Conservation (phyloP, 1,140 invertebrate species). For the Drosophila saltans region DNA sequence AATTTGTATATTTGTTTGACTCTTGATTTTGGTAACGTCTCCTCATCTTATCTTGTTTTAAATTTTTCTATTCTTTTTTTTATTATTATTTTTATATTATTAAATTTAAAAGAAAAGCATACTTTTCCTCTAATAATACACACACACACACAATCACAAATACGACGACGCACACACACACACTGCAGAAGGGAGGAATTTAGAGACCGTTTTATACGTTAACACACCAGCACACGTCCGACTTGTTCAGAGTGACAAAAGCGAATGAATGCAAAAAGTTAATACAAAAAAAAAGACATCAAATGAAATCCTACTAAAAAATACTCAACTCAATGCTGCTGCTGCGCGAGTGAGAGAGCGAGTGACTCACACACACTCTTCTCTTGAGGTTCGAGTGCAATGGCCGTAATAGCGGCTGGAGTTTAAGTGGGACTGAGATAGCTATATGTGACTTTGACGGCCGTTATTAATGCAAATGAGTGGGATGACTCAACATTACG, state of each 20-base stretch:
- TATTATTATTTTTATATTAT: constrained; percentile 1
- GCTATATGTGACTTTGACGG: constrained; percentile 37
- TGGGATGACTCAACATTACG: constrained; percentile 70
- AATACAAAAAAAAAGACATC: constrained; percentile 35
- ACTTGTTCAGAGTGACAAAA: constrained; percentile 67
- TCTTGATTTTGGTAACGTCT: not conserved
- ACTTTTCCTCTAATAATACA: constrained; percentile 56
- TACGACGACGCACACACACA: constrained; percentile 42
- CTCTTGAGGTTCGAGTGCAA: constrained; percentile 50
- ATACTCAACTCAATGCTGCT: not conserved
- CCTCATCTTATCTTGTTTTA: not conserved
- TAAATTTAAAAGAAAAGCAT: constrained; percentile 49
- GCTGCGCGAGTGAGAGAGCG: constrained; percentile 23
- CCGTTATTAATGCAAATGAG: constrained; percentile 80
- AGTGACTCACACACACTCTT: constrained; percentile 51
- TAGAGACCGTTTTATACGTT: constrained; percentile 42
- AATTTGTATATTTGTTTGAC: not conserved
- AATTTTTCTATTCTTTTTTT: not conserved
- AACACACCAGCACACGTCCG: constrained; percentile 63
- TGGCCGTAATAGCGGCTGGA: constrained; percentile 46
- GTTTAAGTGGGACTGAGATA: constrained; percentile 55
- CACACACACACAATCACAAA: constrained; percentile 68
- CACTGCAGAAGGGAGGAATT: constrained; percentile 42
- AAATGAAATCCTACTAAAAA: constrained; percentile 20
- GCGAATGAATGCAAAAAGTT: constrained; percentile 51